Conservation (phyloP, 2,113 vertebrate genomes). For the Polypterus senegalus region DNA sequence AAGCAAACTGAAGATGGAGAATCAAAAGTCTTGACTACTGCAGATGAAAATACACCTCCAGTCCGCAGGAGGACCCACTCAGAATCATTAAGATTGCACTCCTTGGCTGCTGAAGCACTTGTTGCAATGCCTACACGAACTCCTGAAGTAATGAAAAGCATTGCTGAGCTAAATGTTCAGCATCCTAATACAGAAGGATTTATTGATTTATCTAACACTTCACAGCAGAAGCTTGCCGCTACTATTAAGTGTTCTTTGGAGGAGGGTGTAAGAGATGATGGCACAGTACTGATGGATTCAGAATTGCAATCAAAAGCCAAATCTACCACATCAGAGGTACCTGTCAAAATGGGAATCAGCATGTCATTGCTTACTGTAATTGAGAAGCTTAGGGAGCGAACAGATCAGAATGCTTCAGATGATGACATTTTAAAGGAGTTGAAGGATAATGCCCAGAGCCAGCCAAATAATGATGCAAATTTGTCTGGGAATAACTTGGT, state of each 20-base stretch:
- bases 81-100: constrained; percentile 84
- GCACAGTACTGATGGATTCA: constrained; percentile 44
- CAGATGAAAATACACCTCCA: constrained; percentile 77
- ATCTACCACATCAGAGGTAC: constrained; percentile 56
- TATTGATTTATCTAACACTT: constrained; percentile 22
- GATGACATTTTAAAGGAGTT: constrained; percentile 91
- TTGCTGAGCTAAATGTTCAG: constrained; percentile 29
- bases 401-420: constrained; percentile 86
- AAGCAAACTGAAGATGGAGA: constrained; percentile 25
- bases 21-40: constrained; percentile 21
- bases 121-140: constrained; percentile 88
- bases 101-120: constrained; percentile 83
- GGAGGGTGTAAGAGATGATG: constrained; percentile 1
- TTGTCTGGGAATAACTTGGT: constrained; percentile 51
- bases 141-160: constrained; percentile 53
- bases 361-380: constrained; percentile 89
- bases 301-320: constrained; percentile 39
- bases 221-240: constrained; percentile 35
- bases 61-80: constrained; percentile 83
- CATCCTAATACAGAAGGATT: constrained; percentile 41
- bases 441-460: constrained; percentile 82
- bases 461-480: constrained; percentile 25
- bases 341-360: constrained; percentile 85
- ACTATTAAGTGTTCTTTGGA: constrained; percentile 26
- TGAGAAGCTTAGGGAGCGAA: constrained; percentile 81